Evolutionary conservation across 2,113 vertebrate genomes (phyloP), one percentile per base, ranked within the genome.

Genomic region (Xiphophorus couchianus): DNA sequence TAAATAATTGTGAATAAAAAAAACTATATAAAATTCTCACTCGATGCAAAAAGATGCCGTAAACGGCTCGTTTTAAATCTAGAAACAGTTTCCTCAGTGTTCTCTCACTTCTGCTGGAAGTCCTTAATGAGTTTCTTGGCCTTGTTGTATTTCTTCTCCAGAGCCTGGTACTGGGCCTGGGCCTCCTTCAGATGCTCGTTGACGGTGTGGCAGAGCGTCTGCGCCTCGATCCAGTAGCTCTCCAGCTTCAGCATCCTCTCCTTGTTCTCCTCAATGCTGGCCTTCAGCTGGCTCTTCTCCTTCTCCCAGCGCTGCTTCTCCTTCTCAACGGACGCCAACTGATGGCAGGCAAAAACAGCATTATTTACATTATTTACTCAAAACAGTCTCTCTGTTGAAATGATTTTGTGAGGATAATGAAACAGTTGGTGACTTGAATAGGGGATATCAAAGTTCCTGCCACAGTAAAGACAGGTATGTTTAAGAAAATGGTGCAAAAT

Each of bases 111-210:
- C 94, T 98, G 97, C 84, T 99, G 98, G 91, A 97, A 99, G 89
- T 99, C 98, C 89, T 99, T 99, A 94, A 99, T 99, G 90, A 99
- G 82, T 78, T 99, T 99, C 94, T 99, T 99, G 79, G 98, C 98
- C 90, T 99, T 99, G 94, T 98, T 99, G 83, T 99, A 99, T 80
- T 99, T 99, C 94, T 99, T 99, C 92, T 99, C 98, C 89, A 99
- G 92, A 69, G 96, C 85, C 91, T 99, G 97, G 88, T 99, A 98
- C 88, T 99, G 98, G 64, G 94, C 97, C 87, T 99, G 98, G 0
- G 97, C 98, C 88, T 99, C 98, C 91, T 99, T 99, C 86, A 99
- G 96, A 89, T 99, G 98, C 67, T 98, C 97, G 2, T 99, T 99
- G 82, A 99, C 97, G 0, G 96, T 98, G 89, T 99, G 98, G 88